Evolutionary conservation across 2,888 invertebrate genomes (phyloP), one percentile per base, ranked within the genome.

Genomic region (Amphiduros pacificus): DNA sequence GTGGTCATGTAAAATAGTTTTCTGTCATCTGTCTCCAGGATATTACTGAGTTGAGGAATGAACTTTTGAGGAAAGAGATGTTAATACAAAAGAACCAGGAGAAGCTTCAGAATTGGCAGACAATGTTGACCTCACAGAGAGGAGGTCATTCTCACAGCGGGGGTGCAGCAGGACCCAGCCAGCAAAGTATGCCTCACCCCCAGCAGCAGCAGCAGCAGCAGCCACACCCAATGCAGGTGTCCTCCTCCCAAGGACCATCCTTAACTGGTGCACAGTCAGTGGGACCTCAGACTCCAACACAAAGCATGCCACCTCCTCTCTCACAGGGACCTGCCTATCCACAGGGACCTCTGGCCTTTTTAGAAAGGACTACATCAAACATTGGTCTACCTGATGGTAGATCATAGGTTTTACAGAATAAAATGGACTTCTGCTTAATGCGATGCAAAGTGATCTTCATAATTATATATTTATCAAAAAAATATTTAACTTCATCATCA

Each of bases 81-180:
- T 84, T 96, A 2, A 85, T 96, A 20, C 89, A 92, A 72, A 87
- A 92, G 61, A 94, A 95, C 76, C 91, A 93, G 75, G 94, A 94
- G 67, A 93, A 94, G 80, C 89, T 96, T 57, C 89, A 90, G 31
- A 89, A 91, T 59, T 96, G 96, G 95, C 94, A 95, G 83, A 89
- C 88, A 71, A 85, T 94, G 61, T 83, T 96, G 26, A 67, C 70
- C n/a, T n/a, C n/a, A n/a, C n/a, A n/a, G n/a, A n/a, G n/a, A n/a
- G n/a, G n/a, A n/a, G n/a, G n/a, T 20, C 57, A 57, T 26, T 9
- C n/a, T 6, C n/a, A 4, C 54, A 32, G 6, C 53, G 44, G 53
- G 54, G n/a, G n/a, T n/a, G n/a, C n/a, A n/a, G n/a, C n/a, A n/a
- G 27, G 14, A 14, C 60, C 14, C 17, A 14, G 44, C 54, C 58